Conservation (phyloP, 2,797 vertebrate species). For the Alectoris magna region DNA sequence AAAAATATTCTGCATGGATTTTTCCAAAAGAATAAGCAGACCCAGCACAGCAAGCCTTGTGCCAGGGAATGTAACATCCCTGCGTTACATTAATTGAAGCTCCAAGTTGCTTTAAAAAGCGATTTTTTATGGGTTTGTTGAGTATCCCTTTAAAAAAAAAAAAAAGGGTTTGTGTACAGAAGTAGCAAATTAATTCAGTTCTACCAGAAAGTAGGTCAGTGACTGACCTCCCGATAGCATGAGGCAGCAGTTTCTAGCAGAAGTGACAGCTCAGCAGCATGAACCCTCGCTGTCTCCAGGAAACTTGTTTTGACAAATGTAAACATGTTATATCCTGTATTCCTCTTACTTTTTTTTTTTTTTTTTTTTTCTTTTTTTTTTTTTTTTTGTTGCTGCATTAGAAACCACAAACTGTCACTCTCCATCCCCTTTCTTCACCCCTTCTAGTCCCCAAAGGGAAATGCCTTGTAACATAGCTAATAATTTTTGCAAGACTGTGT, state of each 20-base stretch:
- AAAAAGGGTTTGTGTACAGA: conserved; percentile 55
- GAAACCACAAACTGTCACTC: conserved; percentile 72
- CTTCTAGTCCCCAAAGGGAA: conserved; percentile 66
- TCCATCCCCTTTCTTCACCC: conserved; percentile 65
- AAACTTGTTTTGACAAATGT: conserved; percentile 85
- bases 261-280: conserved; percentile 71
- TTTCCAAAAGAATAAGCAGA: conserved; percentile 54
- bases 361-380: conserved; percentile 51
- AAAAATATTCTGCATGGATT: conserved; percentile 38
- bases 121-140: conserved; percentile 29
- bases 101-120: conserved; percentile 41
- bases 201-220: conserved; percentile 84
- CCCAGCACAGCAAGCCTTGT: not conserved
- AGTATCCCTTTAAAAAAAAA: conserved; percentile 38
- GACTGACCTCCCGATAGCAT: conserved; percentile 80
- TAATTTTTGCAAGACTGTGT: conserved; percentile 51
- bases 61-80: conserved; percentile 46
- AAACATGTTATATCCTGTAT: conserved; percentile 86
- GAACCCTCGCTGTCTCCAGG: conserved; percentile 78
- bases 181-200: conserved; percentile 68
- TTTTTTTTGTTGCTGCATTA: conserved; percentile 56
- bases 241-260: conserved; percentile 86
- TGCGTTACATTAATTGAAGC: not conserved
- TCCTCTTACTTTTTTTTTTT: conserved; percentile 62
- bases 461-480: conserved; percentile 62